Conservation (phyloP, 2,888 invertebrate genomes). For the Danaus chrysippus region DNA sequence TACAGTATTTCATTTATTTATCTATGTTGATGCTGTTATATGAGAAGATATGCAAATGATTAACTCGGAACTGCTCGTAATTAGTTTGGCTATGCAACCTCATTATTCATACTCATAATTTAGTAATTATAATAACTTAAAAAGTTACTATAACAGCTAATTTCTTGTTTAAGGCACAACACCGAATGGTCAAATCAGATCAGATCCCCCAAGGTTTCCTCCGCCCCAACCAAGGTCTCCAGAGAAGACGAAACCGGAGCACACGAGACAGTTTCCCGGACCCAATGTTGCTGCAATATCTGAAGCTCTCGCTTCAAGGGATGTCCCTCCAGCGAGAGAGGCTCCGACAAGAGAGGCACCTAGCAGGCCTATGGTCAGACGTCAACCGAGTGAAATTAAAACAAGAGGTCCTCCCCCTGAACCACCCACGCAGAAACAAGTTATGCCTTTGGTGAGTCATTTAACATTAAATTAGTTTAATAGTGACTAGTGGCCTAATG, state of each 20-base stretch:
- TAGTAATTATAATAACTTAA: background rate
- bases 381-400: constrained; percentile 65
- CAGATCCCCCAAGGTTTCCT: constrained; percentile 59
- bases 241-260: constrained; percentile 49
- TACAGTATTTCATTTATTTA: too few species aligned
- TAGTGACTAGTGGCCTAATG: too few species aligned
- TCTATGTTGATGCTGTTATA: too few species aligned
- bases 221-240: constrained; percentile 56
- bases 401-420: constrained; percentile 89
- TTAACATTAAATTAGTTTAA: background rate
- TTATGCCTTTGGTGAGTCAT: constrained; percentile 80
- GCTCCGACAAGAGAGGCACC: constrained; percentile 61
- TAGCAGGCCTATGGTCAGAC: constrained; percentile 49
- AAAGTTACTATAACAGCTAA: background rate
- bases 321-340: constrained; percentile 43
- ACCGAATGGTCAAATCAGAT: constrained; percentile 63
- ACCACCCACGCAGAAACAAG: constrained; percentile 85
- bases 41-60: too few species aligned
- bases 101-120: background rate
- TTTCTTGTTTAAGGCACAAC: constrained; percentile 48
- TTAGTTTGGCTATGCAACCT: too few species aligned
- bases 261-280: constrained; percentile 42
- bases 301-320: constrained; percentile 53
- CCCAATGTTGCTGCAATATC: constrained; percentile 62
- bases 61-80: too few species aligned